Percentiles rank a stretch among this genome's conserved stretches.
These are phyloP conservation scores for Camelus dromedarius DNA, from an alignment of 2,113 vertebrate species.

Conservation along the genomic window DNA sequence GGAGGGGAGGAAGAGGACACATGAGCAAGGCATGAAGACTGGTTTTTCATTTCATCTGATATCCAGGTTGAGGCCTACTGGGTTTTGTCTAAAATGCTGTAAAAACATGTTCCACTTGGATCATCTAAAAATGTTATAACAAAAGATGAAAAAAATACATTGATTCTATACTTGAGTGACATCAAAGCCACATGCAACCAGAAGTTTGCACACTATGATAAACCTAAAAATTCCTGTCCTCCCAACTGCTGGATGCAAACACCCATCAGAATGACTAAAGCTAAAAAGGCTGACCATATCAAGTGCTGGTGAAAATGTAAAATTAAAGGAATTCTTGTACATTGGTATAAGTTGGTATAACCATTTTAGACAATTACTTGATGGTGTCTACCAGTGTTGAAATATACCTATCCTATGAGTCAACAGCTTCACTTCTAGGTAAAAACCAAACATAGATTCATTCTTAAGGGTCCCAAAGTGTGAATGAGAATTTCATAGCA, in stretches of 20 bases:
- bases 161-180: neutral
- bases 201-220: neutral
- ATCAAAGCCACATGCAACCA: neutral
- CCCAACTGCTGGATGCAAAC: neutral
- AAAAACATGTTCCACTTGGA: neutral
- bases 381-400: neutral
- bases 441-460: neutral
- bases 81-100: neutral
- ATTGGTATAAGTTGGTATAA: neutral
- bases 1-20: accelerated
- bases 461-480: neutral
- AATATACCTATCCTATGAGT: neutral
- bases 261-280: neutral
- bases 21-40: neutral
- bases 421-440: neutral
- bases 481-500: neutral
- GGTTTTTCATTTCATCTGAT: neutral
- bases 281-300: too few species aligned
- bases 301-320: neutral
- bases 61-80: neutral
- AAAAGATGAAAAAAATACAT: neutral
- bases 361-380: neutral
- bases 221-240: neutral
- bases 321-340: neutral
- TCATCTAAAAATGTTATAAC: neutral